A percentile compares a stretch with the other conserved stretches of the same genome.
Evolutionary conservation across 1,140 invertebrate genomes (phyloP).

Genomic region (Drosophila truncata): DNA sequence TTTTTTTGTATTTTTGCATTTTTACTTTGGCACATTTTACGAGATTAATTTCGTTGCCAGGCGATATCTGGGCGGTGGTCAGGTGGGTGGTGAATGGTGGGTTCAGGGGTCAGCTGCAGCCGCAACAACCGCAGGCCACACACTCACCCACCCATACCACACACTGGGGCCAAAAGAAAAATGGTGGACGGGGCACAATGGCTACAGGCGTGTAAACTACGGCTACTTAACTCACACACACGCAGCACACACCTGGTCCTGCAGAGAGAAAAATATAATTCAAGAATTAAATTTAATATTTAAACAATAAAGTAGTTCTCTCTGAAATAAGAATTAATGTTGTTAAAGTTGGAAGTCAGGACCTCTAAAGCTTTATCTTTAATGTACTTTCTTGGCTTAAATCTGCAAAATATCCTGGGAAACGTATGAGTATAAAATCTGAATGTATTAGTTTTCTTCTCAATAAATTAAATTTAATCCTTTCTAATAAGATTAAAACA

Average conservation of each 20-base stretch:
- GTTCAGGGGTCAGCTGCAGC: conserved; percentile 34
- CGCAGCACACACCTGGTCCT: conserved; percentile 42
- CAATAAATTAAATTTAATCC: too few relatives aligned
- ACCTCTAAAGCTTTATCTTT: too few relatives aligned
- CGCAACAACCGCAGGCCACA: conserved; percentile 56
- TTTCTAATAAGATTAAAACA: too few relatives aligned
- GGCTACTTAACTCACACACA: conserved; percentile 64
- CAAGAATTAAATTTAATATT: neutral
- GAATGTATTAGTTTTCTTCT: too few relatives aligned
- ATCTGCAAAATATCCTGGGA: too few relatives aligned
- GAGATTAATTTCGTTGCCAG: conserved; percentile 73
- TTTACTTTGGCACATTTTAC: conserved; percentile 76
- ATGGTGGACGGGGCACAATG: conserved; percentile 8
- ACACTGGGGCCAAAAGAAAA: conserved; percentile 7
- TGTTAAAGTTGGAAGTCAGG: too few relatives aligned
- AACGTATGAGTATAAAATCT: too few relatives aligned
- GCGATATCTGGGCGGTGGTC: conserved; percentile 29
- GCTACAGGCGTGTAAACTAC: conserved; percentile 70
- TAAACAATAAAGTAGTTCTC: too few relatives aligned
- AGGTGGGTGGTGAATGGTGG: conserved; percentile 15
- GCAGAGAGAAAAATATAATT: conserved; percentile 2
- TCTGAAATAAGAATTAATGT: too few relatives aligned
- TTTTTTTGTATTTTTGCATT: conserved; percentile 54
- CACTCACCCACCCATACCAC: conserved; percentile 22
- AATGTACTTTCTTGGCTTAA: too few relatives aligned